Conservation (phyloP, 37 sponge, comb jelly and placozoan genomes). For the Hexactinellida sp. region DNA sequence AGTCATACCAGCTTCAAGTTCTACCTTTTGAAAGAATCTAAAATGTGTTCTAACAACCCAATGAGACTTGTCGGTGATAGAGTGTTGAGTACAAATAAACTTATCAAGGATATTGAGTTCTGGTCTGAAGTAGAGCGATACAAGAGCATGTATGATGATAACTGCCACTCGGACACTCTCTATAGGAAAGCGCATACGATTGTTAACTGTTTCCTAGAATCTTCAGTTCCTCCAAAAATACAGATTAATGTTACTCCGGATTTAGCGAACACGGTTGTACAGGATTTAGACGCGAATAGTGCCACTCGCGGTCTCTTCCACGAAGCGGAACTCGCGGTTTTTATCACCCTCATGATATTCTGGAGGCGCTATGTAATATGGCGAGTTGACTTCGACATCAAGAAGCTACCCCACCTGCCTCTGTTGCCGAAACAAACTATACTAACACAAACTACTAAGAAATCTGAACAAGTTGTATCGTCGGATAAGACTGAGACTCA, state of each 20-base stretch:
- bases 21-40: not conserved
- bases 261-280: constrained; percentile 36
- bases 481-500: not conserved
- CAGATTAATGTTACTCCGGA: constrained; percentile 56
- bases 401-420: not conserved
- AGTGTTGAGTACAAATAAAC: constrained; percentile 37
- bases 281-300: constrained; percentile 31
- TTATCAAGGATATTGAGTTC: constrained; percentile 69
- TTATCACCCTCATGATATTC: constrained; percentile 50
- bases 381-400: not conserved
- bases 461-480: not conserved
- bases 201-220: constrained; percentile 70
- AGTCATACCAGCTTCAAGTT: not conserved
- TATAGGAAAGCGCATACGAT: constrained; percentile 79
- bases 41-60: not conserved
- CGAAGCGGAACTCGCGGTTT: constrained; percentile 64
- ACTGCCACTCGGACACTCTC: constrained; percentile 25
- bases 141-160: not conserved
- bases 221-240: constrained; percentile 50
- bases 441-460: not conserved
- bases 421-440: not conserved
- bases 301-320: constrained; percentile 67
- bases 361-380: constrained; percentile 45
- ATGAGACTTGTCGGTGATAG: constrained; percentile 30
- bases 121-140: constrained; percentile 78